phyloP scores from a whole-genome alignment of 2,113 vertebrate genomes.

The Telmatochromis bifrenatus region DNA sequence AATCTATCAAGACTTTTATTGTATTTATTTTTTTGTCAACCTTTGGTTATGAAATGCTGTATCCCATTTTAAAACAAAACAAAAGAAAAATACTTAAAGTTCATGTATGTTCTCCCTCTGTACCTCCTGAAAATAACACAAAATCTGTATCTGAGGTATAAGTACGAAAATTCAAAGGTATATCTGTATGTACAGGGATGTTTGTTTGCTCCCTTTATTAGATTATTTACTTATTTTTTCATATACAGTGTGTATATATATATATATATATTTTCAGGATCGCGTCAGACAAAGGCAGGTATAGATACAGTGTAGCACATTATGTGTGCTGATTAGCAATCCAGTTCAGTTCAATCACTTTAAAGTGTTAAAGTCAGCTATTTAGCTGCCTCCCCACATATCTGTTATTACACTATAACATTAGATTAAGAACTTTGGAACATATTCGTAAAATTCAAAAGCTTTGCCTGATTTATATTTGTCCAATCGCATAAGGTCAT shows the following conservation, averaged over 20 bases:
- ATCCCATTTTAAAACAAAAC: background rate
- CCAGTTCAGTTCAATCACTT: background rate
- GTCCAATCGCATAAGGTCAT: background rate
- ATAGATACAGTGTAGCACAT: background rate
- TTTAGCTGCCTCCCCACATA: fast-evolving
- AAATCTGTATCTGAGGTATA: background rate
- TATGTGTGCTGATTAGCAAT: background rate
- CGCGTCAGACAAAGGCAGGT: background rate
- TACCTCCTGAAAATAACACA: background rate
- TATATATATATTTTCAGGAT: background rate
- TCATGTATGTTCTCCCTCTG: background rate
- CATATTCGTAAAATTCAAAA: background rate
- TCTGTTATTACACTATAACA: background rate
- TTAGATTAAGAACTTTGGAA: fast-evolving
- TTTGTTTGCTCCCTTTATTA: background rate
- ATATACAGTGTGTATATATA: background rate
- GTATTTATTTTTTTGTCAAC: background rate
- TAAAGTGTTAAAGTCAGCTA: background rate
- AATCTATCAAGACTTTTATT: background rate
- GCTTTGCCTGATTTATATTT: background rate
- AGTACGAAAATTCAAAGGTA: background rate
- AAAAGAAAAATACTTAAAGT: background rate
- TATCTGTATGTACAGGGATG: background rate
- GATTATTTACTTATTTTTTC: background rate
- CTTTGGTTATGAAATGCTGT: background rate